phyloP scores from a whole-genome alignment of 2,113 vertebrate genomes.

The Microcebus griseorufus region DNA sequence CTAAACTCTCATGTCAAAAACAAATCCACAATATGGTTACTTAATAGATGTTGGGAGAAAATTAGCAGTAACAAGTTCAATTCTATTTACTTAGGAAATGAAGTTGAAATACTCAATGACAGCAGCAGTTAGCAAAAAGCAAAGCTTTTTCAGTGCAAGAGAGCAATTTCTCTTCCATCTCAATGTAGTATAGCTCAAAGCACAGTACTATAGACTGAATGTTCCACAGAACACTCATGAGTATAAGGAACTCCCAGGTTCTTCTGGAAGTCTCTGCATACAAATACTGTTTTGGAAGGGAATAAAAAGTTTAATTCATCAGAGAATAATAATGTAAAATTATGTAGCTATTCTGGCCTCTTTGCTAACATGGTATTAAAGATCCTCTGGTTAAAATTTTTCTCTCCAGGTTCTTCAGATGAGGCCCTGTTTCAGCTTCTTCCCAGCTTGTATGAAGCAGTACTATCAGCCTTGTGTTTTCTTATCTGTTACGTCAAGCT shows the following conservation, averaged over 20 bases:
- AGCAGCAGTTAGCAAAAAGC: background rate
- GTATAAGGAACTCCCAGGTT: background rate
- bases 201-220: background rate
- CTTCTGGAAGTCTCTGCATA: background rate
- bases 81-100: constrained; percentile 44
- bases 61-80: constrained; percentile 34
- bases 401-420: background rate
- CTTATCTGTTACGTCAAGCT: background rate
- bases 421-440: background rate
- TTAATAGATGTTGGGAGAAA: constrained; percentile 24
- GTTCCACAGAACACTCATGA: background rate
- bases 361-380: background rate
- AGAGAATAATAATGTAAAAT: background rate
- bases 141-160: background rate
- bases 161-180: background rate
- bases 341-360: background rate
- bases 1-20: constrained; percentile 29
- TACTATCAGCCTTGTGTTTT: background rate
- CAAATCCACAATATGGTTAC: constrained; percentile 9
- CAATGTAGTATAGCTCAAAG: background rate
- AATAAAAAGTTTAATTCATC: background rate
- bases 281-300: background rate
- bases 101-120: background rate
- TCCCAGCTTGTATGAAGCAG: background rate
- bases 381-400: background rate